A percentile compares a stretch with the other conserved stretches of the same genome.
These are phyloP conservation scores for Tautogolabrus adspersus DNA, from an alignment of 2,113 vertebrate species.

Conservation along the genomic window DNA sequence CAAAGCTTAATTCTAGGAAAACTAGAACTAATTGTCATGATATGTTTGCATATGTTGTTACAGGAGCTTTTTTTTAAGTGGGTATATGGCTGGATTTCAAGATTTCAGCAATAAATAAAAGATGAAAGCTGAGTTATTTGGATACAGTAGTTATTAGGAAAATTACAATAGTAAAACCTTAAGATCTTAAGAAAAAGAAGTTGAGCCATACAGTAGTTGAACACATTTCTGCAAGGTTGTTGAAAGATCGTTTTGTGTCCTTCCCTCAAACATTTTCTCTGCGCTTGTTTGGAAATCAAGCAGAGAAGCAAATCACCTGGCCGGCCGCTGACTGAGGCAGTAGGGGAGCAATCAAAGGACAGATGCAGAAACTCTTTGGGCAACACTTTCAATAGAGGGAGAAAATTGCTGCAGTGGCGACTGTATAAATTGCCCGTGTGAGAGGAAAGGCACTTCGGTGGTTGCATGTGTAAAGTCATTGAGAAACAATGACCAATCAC, in stretches of 20 bases:
- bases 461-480: slow-evolving; percentile 1
- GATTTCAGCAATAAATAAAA: background rate
- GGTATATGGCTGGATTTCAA: background rate
- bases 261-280: slow-evolving; percentile 23
- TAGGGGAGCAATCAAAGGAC: slow-evolving; percentile 57
- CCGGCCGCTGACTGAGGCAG: slow-evolving; percentile 40
- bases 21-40: background rate
- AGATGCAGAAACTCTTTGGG: slow-evolving; percentile 41
- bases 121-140: background rate
- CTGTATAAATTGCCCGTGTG: slow-evolving; percentile 15
- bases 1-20: background rate
- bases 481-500: slow-evolving; percentile 55
- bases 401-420: slow-evolving; percentile 40
- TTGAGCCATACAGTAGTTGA: background rate
- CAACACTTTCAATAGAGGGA: slow-evolving; percentile 33
- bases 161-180: background rate
- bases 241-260: slow-evolving; percentile 13
- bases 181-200: background rate
- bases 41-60: background rate
- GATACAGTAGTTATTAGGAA: background rate
- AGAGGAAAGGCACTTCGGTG: background rate
- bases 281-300: slow-evolving; percentile 37
- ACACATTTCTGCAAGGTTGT: slow-evolving; percentile 2
- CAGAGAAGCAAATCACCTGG: slow-evolving; percentile 51
- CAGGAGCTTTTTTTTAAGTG: background rate